Base-by-base conservation (phyloP, 2,888 invertebrate species). In the Rhimphoctona megacephalus region DNA sequence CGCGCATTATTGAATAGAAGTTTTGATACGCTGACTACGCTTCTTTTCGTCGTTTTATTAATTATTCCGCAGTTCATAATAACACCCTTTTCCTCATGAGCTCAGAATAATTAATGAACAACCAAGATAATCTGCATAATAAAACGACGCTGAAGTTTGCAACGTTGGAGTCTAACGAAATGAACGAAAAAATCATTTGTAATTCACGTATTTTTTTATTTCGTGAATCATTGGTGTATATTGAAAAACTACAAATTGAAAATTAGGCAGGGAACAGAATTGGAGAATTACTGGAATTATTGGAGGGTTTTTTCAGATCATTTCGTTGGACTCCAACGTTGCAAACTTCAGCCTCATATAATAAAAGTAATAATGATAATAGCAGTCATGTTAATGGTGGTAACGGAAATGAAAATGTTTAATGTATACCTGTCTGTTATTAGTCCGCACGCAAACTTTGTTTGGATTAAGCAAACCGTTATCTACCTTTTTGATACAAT, bases 81-180 rank as follows among this genome's bases (percentile, higher is more conserved):
- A 11, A 43, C 43, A 43, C 14, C 36, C 33, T 72, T 72, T 72
- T 25, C 9, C 33, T 79, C 36, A 78, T 52, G 79, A 69, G 54
- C 22, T 30, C 57, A 0, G 8, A 57, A 43, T 57, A 7, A 70
- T 69, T 69, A 46, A 79, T 69, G 52, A 33, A 69, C 43, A 46
- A 39, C 1, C 39, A 25, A n/a, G n/a, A 30, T 57, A 57, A 69
- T 69, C n/a, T 30, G 30, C 19, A 64, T 76, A 64, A 46, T 74
- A n/a, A n/a, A n/a, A n/a, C n/a, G n/a, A n/a, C n/a, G n/a, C n/a
- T n/a, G n/a, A n/a, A n/a, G n/a, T n/a, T n/a, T n/a, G n/a, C n/a
- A n/a, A n/a, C n/a, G n/a, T n/a, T n/a, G n/a, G n/a, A n/a, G n/a
- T n/a, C n/a, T n/a, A n/a, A n/a, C n/a, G n/a, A n/a, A n/a, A n/a